Evolutionary conservation across 1,140 invertebrate species (phyloP).

Genomic region (Calliphora vicina): DNA sequence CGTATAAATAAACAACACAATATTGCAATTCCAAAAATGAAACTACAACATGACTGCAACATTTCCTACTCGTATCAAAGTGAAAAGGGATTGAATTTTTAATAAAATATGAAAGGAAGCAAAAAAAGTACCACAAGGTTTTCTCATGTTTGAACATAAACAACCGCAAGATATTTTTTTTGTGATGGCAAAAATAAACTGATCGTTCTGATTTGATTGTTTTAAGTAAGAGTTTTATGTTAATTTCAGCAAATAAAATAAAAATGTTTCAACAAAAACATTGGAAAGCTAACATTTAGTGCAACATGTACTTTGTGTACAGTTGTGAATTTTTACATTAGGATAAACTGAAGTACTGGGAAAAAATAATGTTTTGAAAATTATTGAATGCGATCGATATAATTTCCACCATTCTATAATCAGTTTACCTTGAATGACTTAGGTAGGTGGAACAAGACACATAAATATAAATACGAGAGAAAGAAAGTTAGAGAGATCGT

Average conservation of each 20-base stretch:
- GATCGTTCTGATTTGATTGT: not conserved
- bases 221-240: not conserved
- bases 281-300: not conserved
- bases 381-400: no score
- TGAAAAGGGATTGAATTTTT: constrained; percentile 1
- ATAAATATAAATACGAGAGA: no score
- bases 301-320: no score
- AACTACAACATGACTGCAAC: not conserved
- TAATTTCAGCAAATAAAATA: not conserved
- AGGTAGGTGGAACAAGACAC: no score
- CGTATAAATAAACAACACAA: not conserved
- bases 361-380: no score
- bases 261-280: not conserved
- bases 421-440: no score
- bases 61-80: not conserved
- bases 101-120: not conserved
- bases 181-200: not conserved
- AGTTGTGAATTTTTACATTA: no score
- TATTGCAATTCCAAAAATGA: not conserved
- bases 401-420: no score
- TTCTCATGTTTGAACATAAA: not conserved
- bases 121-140: not conserved
- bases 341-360: no score
- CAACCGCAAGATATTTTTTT: no score
- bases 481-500: no score